Percentiles rank a stretch among this genome's conserved stretches.
Conservation (phyloP, 1,140 invertebrate species). For the Ditylenchus dipsaci region DNA sequence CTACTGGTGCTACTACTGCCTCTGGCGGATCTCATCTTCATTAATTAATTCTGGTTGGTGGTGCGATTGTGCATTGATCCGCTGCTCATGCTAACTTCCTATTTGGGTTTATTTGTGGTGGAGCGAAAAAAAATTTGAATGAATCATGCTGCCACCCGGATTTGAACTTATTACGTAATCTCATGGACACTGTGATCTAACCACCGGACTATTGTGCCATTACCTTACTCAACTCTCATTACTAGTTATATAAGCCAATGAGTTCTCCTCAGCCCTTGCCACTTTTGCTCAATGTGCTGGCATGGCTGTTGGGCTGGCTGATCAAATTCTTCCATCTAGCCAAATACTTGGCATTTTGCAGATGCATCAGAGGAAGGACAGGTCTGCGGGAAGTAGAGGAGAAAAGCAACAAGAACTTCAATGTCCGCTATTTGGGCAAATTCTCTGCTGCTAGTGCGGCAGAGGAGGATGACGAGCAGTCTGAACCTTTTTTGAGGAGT, state of each 20-base stretch:
- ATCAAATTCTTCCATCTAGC: not conserved
- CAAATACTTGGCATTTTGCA: not conserved
- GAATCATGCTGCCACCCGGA: no score
- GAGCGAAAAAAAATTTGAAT: no score
- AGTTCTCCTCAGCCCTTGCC: not conserved
- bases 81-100: no score
- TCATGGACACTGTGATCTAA: no score
- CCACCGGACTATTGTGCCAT: no score
- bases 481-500: slow-evolving; percentile 1
- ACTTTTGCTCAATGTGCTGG: not conserved
- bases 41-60: no score
- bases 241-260: not conserved
- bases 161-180: no score
- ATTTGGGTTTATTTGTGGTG: no score
- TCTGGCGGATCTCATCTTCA: no score
- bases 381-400: not conserved
- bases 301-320: slow-evolving; percentile 6
- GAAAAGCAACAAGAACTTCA: not conserved
- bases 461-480: not conserved
- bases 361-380: not conserved
- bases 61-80: no score
- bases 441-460: not conserved
- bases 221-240: no score
- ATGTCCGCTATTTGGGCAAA: slow-evolving; percentile 6
- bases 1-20: no score